These are phyloP conservation scores for Lacanobia oleracea DNA, from an alignment of 2,888 invertebrate species.

Conservation along the genomic window DNA sequence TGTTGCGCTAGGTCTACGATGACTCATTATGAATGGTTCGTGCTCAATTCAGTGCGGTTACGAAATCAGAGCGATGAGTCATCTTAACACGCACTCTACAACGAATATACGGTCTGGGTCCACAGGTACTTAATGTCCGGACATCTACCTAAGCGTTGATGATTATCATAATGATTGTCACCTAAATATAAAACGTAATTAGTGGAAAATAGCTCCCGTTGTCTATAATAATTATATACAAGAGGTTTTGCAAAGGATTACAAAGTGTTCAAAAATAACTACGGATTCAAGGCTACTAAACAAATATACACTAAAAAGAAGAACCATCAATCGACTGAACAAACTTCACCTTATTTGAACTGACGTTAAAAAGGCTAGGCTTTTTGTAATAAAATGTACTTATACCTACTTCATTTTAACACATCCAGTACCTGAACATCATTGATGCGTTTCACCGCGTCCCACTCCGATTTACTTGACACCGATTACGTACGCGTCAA, in stretches of 20 bases:
- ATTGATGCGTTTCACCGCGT: slow-evolving; percentile 32
- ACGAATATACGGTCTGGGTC: background rate
- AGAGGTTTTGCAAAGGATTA: background rate
- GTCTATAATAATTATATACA: background rate
- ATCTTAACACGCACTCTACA: background rate
- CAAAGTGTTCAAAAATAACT: background rate
- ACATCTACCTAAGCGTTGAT: background rate
- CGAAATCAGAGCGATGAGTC: slow-evolving; percentile 22
- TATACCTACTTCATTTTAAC: background rate
- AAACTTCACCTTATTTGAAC: background rate
- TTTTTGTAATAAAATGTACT: too few relatives aligned
- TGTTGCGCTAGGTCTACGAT: background rate
- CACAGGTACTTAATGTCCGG: background rate
- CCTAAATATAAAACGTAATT: background rate
- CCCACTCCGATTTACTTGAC: slow-evolving; percentile 41
- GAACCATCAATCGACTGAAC: background rate
- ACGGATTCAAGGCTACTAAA: background rate
- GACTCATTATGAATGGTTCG: slow-evolving; percentile 20
- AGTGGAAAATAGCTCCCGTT: too few relatives aligned
- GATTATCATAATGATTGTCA: background rate
- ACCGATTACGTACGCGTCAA: slow-evolving; percentile 51
- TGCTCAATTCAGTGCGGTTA: background rate
- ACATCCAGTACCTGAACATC: slow-evolving; percentile 52
- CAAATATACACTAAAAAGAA: background rate
- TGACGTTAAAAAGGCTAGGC: too few relatives aligned